phyloP scores from a whole-genome alignment of 2,888 invertebrate genomes.

The Drosophila aldrichi region DNA sequence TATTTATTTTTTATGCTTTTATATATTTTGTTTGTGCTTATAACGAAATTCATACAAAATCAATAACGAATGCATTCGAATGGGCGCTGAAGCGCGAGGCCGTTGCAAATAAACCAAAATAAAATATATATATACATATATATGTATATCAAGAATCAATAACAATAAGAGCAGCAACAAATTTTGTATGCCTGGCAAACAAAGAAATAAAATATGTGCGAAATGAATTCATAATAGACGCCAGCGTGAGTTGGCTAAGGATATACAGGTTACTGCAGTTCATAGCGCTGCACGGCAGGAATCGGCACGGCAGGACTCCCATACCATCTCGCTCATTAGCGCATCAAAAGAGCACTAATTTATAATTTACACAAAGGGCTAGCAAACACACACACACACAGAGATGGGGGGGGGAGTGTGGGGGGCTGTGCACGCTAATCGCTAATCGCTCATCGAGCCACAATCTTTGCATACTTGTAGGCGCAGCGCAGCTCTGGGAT shows the following conservation, averaged over 20 bases:
- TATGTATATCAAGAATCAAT: background rate
- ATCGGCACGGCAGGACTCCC: too few relatives aligned
- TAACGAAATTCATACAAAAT: slow-evolving; percentile 50
- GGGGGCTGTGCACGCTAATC: background rate
- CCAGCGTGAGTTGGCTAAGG: slow-evolving; percentile 4
- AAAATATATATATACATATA: too few relatives aligned
- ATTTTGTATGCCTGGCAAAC: background rate
- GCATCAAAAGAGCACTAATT: slow-evolving; percentile 1
- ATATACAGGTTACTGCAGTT: background rate
- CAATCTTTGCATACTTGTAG: slow-evolving; percentile 33
- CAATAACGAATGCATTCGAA: slow-evolving; percentile 23
- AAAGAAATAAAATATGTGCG: slow-evolving; percentile 24
- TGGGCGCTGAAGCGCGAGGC: slow-evolving; percentile 28
- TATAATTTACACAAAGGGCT: background rate
- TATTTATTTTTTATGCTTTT: slow-evolving; percentile 7
- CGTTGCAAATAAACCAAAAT: too few relatives aligned
- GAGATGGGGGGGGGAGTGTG: background rate
- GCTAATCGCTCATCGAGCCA: slow-evolving; percentile 1
- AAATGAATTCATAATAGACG: slow-evolving; percentile 45
- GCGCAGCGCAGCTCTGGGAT: slow-evolving; percentile 14
- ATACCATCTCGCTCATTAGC: background rate
- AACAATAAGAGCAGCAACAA: background rate
- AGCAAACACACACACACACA: too few relatives aligned
- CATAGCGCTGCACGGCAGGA: background rate
- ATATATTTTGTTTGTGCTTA: slow-evolving; percentile 26